A percentile compares a stretch with the other conserved stretches of the same genome.
Evolutionary conservation across 2,888 invertebrate species (phyloP).

Genomic region (Campopleginae sp.): DNA sequence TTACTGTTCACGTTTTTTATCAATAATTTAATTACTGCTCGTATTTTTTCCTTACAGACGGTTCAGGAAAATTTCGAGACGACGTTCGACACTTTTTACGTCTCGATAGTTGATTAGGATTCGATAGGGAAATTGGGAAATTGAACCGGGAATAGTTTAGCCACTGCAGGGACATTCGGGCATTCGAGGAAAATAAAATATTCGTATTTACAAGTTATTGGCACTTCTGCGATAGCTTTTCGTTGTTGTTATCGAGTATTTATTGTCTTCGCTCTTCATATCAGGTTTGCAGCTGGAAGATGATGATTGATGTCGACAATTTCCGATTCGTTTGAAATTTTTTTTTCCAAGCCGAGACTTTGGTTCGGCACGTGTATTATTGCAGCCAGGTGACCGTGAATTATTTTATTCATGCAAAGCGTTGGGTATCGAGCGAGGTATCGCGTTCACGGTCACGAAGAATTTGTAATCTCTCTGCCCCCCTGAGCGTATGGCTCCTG

Average conservation of each 20-base stretch:
- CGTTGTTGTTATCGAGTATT: not conserved
- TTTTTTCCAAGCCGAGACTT: not conserved
- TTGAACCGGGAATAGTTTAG: too few relatives aligned
- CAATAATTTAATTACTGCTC: not conserved
- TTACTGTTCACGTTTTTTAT: not conserved
- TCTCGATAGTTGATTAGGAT: not conserved
- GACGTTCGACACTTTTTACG: not conserved
- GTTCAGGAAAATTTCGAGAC: not conserved
- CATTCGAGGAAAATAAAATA: too few relatives aligned
- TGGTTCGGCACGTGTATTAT: constrained; percentile 32
- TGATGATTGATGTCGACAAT: constrained; percentile 10
- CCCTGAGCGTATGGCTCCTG: not conserved
- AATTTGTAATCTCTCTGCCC: constrained; percentile 33
- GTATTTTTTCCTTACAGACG: not conserved
- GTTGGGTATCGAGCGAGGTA: constrained; percentile 55
- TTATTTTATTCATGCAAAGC: constrained; percentile 58
- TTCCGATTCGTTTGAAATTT: not conserved
- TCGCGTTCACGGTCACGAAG: constrained; percentile 60
- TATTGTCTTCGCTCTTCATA: not conserved
- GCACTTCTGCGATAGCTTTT: not conserved
- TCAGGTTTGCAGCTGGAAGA: not conserved
- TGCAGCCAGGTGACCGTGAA: constrained; percentile 54
- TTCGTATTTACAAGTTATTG: too few relatives aligned
- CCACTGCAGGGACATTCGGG: too few relatives aligned
- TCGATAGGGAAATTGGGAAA: not conserved